Percentiles rank a stretch among this genome's conserved stretches.
These are phyloP conservation scores for Eristalis intricaria DNA, from an alignment of 2,888 invertebrate species.

Conservation along the genomic window DNA sequence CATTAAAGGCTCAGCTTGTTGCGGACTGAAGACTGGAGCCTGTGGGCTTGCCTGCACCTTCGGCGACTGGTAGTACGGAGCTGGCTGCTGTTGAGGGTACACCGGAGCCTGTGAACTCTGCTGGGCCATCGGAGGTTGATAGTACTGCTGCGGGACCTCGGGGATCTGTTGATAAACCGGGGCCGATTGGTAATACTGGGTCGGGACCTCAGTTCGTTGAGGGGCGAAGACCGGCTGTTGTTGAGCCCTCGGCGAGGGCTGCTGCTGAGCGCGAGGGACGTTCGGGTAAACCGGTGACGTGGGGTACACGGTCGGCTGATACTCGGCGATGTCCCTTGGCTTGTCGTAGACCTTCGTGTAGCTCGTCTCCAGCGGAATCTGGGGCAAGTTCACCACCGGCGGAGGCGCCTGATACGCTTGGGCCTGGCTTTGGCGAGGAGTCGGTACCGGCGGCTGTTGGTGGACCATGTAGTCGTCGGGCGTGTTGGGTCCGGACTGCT, in stretches of 20 bases:
- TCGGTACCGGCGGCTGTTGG: not conserved
- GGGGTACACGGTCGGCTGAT: conserved; percentile 17
- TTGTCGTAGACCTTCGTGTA: conserved; percentile 63
- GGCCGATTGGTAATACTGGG: conserved; percentile 4
- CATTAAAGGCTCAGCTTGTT: not conserved
- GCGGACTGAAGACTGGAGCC: not conserved
- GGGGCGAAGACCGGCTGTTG: not conserved
- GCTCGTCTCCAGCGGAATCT: conserved; percentile 62
- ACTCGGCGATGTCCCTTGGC: conserved; percentile 38
- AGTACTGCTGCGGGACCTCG: not conserved
- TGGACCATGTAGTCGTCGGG: conserved; percentile 32
- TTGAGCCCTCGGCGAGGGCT: conserved; percentile 23
- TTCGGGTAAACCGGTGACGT: not conserved
- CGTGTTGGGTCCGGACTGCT: conserved; percentile 38
- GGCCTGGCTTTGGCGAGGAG: conserved; percentile 7
- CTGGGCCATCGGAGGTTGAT: conserved; percentile 1
- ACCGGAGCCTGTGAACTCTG: not conserved
- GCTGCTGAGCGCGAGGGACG: not conserved
- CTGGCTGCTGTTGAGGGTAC: not conserved
- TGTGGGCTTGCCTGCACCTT: conserved; percentile 5
- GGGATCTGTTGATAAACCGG: not conserved
- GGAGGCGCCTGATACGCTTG: conserved; percentile 16
- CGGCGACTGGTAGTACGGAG: conserved; percentile 7
- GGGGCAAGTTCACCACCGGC: conserved; percentile 44
- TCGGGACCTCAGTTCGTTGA: conserved; percentile 3